Evolutionary conservation across 2,888 invertebrate species (phyloP).

Genomic region (Hypomecis atomaria): DNA sequence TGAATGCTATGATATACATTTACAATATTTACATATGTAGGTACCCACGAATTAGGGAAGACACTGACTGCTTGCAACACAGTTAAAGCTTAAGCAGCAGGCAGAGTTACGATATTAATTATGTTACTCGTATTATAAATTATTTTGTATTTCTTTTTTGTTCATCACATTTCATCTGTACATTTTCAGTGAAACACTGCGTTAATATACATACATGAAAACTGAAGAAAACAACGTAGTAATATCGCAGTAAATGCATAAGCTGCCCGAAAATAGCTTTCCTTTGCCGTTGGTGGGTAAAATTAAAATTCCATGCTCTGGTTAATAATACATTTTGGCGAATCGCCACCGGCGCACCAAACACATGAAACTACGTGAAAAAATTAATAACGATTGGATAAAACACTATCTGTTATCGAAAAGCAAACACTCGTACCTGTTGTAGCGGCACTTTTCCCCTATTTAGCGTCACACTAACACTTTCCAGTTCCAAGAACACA

Average conservation of each 20-base stretch:
- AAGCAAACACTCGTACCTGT: constrained; percentile 54
- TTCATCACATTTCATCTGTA: too few species aligned
- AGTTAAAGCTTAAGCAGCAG: too few species aligned
- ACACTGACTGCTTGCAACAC: too few species aligned
- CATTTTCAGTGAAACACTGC: too few species aligned
- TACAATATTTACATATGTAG: too few species aligned
- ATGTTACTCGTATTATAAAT: too few species aligned
- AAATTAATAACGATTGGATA: constrained; percentile 44
- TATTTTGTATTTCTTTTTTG: too few species aligned
- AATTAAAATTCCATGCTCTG: constrained; percentile 67
- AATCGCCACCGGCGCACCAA: constrained; percentile 63
- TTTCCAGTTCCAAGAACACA: constrained; percentile 64
- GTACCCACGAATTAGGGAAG: too few species aligned
- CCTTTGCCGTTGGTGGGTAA: constrained; percentile 56
- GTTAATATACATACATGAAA: neutral
- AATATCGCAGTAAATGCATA: constrained; percentile 33
- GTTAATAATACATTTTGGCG: constrained; percentile 78
- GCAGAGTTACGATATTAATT: too few species aligned
- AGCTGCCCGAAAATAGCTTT: constrained; percentile 59
- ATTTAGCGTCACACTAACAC: constrained; percentile 67
- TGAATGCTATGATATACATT: too few species aligned
- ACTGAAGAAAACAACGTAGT: constrained; percentile 14
- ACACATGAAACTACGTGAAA: constrained; percentile 45
- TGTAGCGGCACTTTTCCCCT: constrained; percentile 50
- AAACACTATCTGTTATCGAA: constrained; percentile 37